These are phyloP conservation scores for Cataglyphis livida DNA, from an alignment of 2,888 invertebrate species.

Conservation along the genomic window DNA sequence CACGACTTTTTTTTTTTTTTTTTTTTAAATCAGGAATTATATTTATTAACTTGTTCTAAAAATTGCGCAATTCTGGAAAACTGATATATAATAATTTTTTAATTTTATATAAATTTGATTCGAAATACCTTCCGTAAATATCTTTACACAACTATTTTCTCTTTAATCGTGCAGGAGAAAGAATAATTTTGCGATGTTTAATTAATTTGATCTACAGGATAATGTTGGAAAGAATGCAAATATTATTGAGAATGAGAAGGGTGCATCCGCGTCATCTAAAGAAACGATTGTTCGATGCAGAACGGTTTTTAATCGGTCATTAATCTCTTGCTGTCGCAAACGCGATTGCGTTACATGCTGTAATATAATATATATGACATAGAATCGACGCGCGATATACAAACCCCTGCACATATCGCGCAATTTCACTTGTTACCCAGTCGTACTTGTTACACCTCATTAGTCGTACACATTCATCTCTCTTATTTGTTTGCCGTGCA, in stretches of 20 bases:
- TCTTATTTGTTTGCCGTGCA: slow-evolving; percentile 29
- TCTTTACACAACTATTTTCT: background rate
- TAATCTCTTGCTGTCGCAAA: slow-evolving; percentile 38
- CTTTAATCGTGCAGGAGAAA: background rate
- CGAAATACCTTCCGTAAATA: background rate
- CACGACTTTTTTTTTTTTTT: background rate
- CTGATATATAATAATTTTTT: background rate
- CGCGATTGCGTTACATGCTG: slow-evolving; percentile 16
- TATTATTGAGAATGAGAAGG: slow-evolving; percentile 1
- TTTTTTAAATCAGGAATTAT: background rate
- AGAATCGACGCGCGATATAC: slow-evolving; percentile 44
- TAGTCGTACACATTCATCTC: slow-evolving; percentile 46
- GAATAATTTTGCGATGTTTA: slow-evolving; percentile 17
- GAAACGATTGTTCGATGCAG: slow-evolving; percentile 24
- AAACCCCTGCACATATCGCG: slow-evolving; percentile 34
- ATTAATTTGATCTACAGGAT: slow-evolving; percentile 11
- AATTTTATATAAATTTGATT: slow-evolving; percentile 2
- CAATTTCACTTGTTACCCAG: slow-evolving; percentile 48
- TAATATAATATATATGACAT: slow-evolving; percentile 41
- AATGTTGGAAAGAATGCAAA: background rate
- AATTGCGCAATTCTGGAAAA: background rate
- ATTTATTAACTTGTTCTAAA: background rate
- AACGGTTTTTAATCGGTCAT: slow-evolving; percentile 21
- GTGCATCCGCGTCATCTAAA: background rate
- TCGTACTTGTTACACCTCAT: slow-evolving; percentile 51